Conservation (phyloP, 2,797 vertebrate genomes). For the Acanthurus tractus region DNA sequence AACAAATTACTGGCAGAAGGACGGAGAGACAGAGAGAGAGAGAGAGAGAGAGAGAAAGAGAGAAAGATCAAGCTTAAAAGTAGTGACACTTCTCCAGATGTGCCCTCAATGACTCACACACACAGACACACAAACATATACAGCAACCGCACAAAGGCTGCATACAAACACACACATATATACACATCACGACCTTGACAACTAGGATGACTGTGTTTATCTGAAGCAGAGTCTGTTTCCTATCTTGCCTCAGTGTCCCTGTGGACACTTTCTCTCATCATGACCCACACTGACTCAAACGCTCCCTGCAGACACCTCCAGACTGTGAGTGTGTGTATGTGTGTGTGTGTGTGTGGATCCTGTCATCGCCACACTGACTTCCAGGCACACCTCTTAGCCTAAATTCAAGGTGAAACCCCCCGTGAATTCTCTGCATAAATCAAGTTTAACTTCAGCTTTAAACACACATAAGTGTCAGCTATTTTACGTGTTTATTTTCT, state of each 20-base stretch:
- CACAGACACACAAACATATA: conserved; percentile 6
- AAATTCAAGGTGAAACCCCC: conserved; percentile 44
- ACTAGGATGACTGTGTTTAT: conserved; percentile 76
- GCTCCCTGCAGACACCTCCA: conserved; percentile 45
- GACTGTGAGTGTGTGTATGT: not conserved
- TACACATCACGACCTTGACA: conserved; percentile 76
- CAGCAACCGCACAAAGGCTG: not conserved
- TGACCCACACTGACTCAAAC: conserved; percentile 63
- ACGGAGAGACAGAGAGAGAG: too few species aligned
- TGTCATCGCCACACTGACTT: conserved; percentile 37
- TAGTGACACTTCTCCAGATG: conserved; percentile 75
- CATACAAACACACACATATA: not conserved
- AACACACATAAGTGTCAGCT: not conserved
- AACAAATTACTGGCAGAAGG: too few species aligned
- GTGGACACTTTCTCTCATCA: conserved; percentile 68
- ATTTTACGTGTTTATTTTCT: not conserved
- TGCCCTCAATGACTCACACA: conserved; percentile 59
- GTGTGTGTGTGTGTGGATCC: conserved; percentile 10
- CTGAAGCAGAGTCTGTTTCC: conserved; percentile 79
- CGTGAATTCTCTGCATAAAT: conserved; percentile 13
- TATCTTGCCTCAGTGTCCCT: conserved; percentile 72
- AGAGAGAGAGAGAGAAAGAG: not conserved
- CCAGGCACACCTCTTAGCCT: conserved; percentile 27
- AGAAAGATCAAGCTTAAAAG: conserved; percentile 16
- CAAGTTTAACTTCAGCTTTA: conserved; percentile 16